Conservation (phyloP, 2,113 vertebrate species). For the Neodontobutis hainanensis region DNA sequence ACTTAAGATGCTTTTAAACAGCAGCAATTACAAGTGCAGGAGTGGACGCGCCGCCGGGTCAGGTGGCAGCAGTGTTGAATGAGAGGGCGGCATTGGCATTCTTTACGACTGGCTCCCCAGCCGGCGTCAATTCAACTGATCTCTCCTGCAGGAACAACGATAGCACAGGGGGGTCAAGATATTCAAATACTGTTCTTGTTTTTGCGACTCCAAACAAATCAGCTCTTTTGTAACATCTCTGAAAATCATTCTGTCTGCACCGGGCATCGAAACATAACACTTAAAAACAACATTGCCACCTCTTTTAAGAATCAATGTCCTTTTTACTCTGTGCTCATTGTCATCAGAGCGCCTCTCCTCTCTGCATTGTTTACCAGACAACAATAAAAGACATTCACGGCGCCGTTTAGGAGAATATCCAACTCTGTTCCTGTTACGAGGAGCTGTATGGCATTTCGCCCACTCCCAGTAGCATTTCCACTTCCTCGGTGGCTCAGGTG, state of each 20-base stretch:
- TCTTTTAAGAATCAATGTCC: constrained; percentile 2
- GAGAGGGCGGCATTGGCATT: background rate
- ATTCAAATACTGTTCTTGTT: no score
- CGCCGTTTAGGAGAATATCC: background rate
- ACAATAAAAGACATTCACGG: background rate
- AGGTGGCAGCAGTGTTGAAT: constrained; percentile 13
- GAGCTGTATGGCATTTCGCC: constrained; percentile 4
- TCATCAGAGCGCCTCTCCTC: background rate
- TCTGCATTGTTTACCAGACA: background rate
- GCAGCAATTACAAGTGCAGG: constrained; percentile 21
- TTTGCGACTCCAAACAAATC: no score
- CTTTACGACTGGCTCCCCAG: background rate
- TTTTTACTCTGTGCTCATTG: background rate
- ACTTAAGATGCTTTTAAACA: constrained; percentile 29
- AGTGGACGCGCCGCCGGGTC: constrained; percentile 19
- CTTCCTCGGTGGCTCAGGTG: constrained; percentile 1
- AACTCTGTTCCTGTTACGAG: background rate
- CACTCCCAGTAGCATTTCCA: constrained; percentile 3
- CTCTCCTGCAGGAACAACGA: background rate
- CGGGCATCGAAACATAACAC: background rate
- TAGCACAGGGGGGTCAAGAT: no score
- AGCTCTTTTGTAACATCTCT: background rate
- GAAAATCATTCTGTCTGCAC: background rate
- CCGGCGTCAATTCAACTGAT: background rate
- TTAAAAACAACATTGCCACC: background rate